Conservation (phyloP, 2,888 invertebrate species). For the Eupithecia subfuscata region DNA sequence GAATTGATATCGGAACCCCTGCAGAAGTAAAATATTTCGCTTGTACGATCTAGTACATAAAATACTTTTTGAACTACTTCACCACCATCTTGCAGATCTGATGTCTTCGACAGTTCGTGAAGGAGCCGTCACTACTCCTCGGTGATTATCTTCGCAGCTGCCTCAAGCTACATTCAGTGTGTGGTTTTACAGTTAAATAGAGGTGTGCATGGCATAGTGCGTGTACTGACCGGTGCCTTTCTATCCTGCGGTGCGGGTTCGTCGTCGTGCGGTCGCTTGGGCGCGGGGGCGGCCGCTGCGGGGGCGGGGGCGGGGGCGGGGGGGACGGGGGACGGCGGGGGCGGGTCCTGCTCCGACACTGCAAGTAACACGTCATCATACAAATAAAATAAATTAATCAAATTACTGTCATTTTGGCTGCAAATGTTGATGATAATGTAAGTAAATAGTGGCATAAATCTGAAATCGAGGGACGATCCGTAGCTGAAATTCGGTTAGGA, state of each 20-base stretch:
- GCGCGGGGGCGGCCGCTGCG: conserved; percentile 41
- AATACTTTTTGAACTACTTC: background rate
- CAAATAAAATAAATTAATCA: no score
- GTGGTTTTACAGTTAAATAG: background rate
- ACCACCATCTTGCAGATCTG: background rate
- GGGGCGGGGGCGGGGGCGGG: conserved; percentile 38
- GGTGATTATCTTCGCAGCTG: background rate
- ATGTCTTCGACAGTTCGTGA: background rate
- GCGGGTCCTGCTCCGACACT: conserved; percentile 70
- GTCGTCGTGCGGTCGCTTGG: conserved; percentile 72
- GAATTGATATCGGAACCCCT: no score
- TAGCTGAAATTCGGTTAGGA: no score
- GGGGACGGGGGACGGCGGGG: conserved; percentile 39
- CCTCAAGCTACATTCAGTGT: background rate
- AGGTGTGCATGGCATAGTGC: background rate
- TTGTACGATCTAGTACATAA: no score
- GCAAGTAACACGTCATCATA: conserved; percentile 4
- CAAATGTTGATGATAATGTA: no score
- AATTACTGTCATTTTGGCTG: no score
- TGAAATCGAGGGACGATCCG: no score
- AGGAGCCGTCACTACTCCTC: background rate
- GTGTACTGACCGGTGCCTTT: conserved; percentile 87
- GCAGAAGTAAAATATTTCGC: no score
- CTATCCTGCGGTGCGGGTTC: conserved; percentile 88
- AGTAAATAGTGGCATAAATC: no score